Conservation (phyloP, 1,140 invertebrate species). For the Eciton burchellii region DNA sequence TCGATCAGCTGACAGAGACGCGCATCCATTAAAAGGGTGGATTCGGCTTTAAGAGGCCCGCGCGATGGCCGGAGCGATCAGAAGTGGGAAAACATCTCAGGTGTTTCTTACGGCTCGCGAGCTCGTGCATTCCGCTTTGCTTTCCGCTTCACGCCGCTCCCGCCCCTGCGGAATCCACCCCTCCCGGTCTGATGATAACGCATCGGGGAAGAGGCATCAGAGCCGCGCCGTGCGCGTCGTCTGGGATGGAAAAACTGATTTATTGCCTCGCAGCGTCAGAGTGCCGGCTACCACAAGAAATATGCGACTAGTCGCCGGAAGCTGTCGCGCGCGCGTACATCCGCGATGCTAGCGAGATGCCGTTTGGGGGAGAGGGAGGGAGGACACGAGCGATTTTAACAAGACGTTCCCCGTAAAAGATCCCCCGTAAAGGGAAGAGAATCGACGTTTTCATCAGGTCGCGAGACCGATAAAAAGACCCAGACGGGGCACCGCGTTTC, state of each 20-base stretch:
- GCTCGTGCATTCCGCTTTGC: not conserved
- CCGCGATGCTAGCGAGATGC: conserved; percentile 47
- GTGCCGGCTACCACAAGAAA: conserved; percentile 56
- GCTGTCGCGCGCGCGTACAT: not conserved
- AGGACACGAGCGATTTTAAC: conserved; percentile 30
- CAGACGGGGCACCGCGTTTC: conserved; percentile 7
- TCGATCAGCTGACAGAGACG: not conserved
- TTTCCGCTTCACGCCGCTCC: conserved; percentile 25
- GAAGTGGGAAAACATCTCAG: conserved; percentile 40
- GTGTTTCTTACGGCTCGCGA: conserved; percentile 45
- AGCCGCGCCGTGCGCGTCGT: conserved; percentile 62
- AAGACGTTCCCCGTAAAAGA: not conserved
- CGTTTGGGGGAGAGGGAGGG: conserved; percentile 32
- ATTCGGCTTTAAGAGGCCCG: conserved; percentile 17
- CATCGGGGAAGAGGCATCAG: conserved; percentile 67
- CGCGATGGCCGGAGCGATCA: conserved; percentile 8
- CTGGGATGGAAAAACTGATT: conserved; percentile 74
- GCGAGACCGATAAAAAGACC: not conserved
- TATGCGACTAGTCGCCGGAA: conserved; percentile 60
- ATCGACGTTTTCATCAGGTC: too few relatives aligned
- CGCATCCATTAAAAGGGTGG: not conserved
- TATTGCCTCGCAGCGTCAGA: conserved; percentile 66
- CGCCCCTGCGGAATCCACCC: conserved; percentile 28
- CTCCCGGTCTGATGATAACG: conserved; percentile 65
- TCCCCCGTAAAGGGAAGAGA: too few relatives aligned